Evolutionary conservation across 1,140 invertebrate genomes (phyloP).

Genomic region (Diorhabda sublineata): DNA sequence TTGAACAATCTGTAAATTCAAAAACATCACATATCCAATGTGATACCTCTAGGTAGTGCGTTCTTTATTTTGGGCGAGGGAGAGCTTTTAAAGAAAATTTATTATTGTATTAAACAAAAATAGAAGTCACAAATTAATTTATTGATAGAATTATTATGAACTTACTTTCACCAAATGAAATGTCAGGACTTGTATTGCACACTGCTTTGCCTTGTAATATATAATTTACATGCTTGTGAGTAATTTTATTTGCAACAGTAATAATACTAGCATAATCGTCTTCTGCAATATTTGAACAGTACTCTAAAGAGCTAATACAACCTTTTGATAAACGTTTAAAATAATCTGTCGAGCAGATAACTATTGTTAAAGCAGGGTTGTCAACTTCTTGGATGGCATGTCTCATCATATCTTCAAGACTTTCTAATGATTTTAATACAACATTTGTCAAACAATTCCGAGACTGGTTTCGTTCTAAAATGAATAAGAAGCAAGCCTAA

Average conservation of each 20-base stretch:
- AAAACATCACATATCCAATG: too few species aligned
- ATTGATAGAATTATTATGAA: constrained; percentile 20
- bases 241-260: constrained; percentile 30
- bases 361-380: constrained; percentile 63
- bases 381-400: constrained; percentile 62
- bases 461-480: too few species aligned
- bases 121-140: too few species aligned
- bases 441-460: too few species aligned
- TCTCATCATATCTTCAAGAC: constrained; percentile 58
- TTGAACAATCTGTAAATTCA: too few species aligned
- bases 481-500: too few species aligned
- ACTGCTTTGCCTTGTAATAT: constrained; percentile 66
- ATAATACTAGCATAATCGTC: constrained; percentile 30
- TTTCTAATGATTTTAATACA: constrained; percentile 46
- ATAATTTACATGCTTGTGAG: constrained; percentile 57
- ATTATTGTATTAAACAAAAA: too few species aligned
- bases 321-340: constrained; percentile 48
- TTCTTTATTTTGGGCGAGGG: too few species aligned
- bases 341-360: constrained; percentile 68
- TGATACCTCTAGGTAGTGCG: too few species aligned
- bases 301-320: constrained; percentile 46
- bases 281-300: constrained; percentile 17
- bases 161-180: constrained; percentile 68
- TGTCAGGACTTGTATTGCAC: constrained; percentile 69
- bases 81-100: too few species aligned